These are phyloP conservation scores for Acromyrmex echinatior DNA, from an alignment of 1,140 invertebrate genomes.

Conservation along the genomic window DNA sequence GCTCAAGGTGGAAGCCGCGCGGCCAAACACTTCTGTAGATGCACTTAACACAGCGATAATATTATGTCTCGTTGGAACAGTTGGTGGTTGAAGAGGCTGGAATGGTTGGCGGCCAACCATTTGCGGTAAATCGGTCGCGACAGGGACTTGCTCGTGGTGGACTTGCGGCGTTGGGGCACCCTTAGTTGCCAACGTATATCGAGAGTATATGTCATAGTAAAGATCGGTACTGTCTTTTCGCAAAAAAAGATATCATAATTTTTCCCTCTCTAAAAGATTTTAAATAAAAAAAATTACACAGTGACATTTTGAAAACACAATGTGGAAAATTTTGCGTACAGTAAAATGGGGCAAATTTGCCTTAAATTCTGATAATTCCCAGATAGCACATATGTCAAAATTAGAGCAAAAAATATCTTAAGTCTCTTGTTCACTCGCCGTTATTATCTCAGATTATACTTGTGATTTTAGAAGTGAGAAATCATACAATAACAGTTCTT, in stretches of 20 bases:
- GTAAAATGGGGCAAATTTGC: too few species aligned
- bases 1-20: conserved; percentile 27
- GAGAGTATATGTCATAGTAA: not conserved
- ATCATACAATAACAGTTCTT: too few species aligned
- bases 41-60: conserved; percentile 65
- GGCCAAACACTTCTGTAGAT: conserved; percentile 57
- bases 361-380: too few species aligned
- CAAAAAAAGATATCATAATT: not conserved
- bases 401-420: too few species aligned
- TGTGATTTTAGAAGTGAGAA: too few species aligned
- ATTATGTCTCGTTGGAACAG: conserved; percentile 64
- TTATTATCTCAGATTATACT: too few species aligned
- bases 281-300: not conserved
- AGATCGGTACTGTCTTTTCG: not conserved
- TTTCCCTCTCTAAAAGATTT: too few species aligned
- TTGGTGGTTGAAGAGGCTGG: conserved; percentile 59
- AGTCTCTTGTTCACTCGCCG: too few species aligned
- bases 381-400: too few species aligned
- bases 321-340: not conserved
- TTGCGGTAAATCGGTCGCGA: conserved; percentile 62
- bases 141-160: conserved; percentile 33
- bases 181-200: conserved; percentile 19
- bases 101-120: conserved; percentile 63
- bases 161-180: conserved; percentile 34
- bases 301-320: not conserved